Percentiles rank a stretch among this genome's conserved stretches.
Conservation (phyloP, 2,113 vertebrate species). For the Pedetes capensis region DNA sequence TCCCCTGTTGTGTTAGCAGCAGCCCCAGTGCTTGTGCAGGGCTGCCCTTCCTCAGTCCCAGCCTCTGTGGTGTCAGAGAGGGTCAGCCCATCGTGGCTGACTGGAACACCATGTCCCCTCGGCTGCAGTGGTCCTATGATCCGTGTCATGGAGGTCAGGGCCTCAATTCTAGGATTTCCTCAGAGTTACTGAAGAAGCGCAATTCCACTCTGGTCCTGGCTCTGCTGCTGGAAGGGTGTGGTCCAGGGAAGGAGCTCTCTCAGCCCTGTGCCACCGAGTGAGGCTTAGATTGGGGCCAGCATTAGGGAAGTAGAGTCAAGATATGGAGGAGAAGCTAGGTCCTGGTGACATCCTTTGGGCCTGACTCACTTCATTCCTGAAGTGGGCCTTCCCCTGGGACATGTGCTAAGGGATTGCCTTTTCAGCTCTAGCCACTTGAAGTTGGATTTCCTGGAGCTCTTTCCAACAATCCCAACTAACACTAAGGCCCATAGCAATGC, state of each 20-base stretch:
- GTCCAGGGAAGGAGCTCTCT: background rate
- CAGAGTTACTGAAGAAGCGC: background rate
- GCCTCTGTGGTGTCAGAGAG: background rate
- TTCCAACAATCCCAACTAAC: background rate
- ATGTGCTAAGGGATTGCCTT: background rate
- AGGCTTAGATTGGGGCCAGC: background rate
- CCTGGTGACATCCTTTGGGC: background rate
- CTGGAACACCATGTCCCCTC: background rate
- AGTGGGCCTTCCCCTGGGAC: background rate
- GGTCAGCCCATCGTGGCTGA: fast-evolving
- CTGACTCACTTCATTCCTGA: background rate
- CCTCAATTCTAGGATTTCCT: background rate
- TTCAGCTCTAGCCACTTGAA: background rate
- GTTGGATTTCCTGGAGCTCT: background rate
- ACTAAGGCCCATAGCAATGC: background rate
- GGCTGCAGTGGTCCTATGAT: too few relatives aligned
- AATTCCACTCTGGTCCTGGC: background rate
- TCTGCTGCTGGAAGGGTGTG: background rate
- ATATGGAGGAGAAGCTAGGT: background rate
- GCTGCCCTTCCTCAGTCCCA: background rate
- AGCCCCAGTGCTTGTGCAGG: background rate
- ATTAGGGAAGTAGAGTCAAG: background rate
- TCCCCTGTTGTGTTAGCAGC: background rate
- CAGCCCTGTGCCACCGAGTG: background rate
- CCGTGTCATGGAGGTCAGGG: background rate